These are phyloP conservation scores for Ophion costatus DNA, from an alignment of 2,888 invertebrate species.

Conservation along the genomic window DNA sequence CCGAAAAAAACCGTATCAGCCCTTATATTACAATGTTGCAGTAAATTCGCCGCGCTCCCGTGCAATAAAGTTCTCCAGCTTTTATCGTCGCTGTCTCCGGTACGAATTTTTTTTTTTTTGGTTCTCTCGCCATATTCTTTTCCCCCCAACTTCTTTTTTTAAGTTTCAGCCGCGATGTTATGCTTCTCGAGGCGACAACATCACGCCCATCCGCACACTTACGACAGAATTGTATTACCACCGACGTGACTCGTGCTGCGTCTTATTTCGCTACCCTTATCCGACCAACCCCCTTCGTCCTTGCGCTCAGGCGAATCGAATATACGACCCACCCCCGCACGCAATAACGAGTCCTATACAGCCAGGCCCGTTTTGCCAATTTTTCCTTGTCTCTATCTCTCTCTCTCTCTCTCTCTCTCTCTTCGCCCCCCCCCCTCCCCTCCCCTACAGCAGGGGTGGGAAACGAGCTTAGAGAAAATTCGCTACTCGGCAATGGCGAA, in stretches of 20 bases:
- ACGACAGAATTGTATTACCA: constrained; percentile 50
- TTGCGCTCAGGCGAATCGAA: not conserved
- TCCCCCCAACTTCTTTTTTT: not conserved
- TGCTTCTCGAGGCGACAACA: constrained; percentile 21
- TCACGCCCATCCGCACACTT: constrained; percentile 19
- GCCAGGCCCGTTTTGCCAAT: no score
- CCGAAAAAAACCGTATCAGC: no score
- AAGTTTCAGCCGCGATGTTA: not conserved
- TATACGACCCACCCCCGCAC: not conserved
- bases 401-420: not conserved
- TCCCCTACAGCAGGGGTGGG: not conserved
- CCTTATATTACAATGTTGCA: no score
- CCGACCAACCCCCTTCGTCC: no score
- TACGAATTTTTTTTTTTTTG: no score
- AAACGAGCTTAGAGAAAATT: constrained; percentile 6
- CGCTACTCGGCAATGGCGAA: constrained; percentile 7
- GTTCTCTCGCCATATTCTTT: no score
- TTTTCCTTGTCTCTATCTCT: no score
- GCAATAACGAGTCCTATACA: not conserved
- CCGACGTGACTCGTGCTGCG: constrained; percentile 21
- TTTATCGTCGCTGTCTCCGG: no score
- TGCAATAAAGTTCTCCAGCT: no score
- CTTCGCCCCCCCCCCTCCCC: not conserved
- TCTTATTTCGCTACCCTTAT: not conserved
- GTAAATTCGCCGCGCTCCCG: no score